Base-by-base conservation (phyloP, 2,113 vertebrate genomes). In the Xyliphius kryptos region DNA sequence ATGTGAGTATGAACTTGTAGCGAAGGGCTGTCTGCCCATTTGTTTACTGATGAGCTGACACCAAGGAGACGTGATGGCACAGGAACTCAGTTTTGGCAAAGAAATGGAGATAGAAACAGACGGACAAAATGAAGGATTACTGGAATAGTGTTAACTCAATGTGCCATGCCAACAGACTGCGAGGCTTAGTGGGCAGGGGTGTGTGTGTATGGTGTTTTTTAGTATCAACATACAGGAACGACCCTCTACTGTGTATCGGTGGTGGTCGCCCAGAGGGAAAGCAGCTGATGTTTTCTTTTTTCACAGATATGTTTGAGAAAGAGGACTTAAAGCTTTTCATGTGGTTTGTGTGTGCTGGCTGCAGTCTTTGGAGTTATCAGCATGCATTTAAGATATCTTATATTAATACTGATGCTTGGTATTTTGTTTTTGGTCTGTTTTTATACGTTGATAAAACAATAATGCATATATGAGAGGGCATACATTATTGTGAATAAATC, bases 71-170 rank as follows among this genome's bases (percentile, higher is more conserved):
- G 20, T 58, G 22, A 47, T 41, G 44, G 41, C 49, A 61, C 65
- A 49, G 70, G 75, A 75, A 69, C 72, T 68, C 57, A 68, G 61
- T 73, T 71, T 43, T 40, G 51, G 57, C 2, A 51, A 46, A 26
- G 62, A 11, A 55, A 52, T 46, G 16, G 47, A 44, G 17, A 59
- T 21, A 46, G 72, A 66, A 9, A 40, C 48, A 49, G 36, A 10
- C 40, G 43, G 9, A 22, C 16, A 47, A 17, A 52, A 38, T 36
- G 52, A 44, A 14, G 3, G 51, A 26, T 32, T 44, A 44, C 13
- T 12, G 19, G 26, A 32, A 59, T 62, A 19, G 52, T 66, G 38
- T 19, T 68, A 69, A 56, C 68, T 36, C 56, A 15, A 65, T 61
- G 63, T 67, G 37, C 36, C 20, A 16, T 57, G 53, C 56, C 62